phyloP scores from a whole-genome alignment of 2,113 vertebrate genomes.

The Lophius piscatorius region DNA sequence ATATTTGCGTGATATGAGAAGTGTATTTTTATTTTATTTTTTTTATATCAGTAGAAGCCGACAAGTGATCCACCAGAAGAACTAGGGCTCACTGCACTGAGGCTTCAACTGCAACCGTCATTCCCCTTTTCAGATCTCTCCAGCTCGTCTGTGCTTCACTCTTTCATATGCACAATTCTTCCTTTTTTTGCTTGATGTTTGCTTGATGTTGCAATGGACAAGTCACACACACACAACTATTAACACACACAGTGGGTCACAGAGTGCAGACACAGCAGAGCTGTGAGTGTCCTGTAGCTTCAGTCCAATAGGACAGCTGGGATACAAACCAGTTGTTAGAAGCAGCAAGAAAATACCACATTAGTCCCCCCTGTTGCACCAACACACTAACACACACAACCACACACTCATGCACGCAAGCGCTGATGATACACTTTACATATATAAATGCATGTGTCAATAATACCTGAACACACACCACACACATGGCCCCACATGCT shows the following conservation, averaged over 20 bases:
- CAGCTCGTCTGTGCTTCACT: background rate
- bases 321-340: conserved; percentile 51
- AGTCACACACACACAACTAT: conserved; percentile 16
- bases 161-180: conserved; percentile 18
- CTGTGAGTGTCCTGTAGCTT: conserved; percentile 67
- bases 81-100: conserved; percentile 3
- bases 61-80: conserved; percentile 10
- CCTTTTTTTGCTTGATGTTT: conserved; percentile 1
- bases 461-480: background rate
- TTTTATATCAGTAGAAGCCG: conserved; percentile 3
- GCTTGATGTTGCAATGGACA: conserved; percentile 26
- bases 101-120: too few species aligned
- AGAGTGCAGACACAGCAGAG: conserved; percentile 61
- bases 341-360: conserved; percentile 56
- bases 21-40: conserved; percentile 2
- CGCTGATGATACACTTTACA: too few species aligned
- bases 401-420: conserved; percentile 15
- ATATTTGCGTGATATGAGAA: conserved; percentile 10
- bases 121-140: background rate
- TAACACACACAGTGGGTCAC: conserved; percentile 53
- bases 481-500: conserved; percentile 52
- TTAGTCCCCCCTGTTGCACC: conserved; percentile 21
- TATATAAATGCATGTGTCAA: too few species aligned
- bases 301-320: conserved; percentile 72
- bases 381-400: conserved; percentile 18